These are phyloP conservation scores for Meloidogyne chitwoodi DNA, from an alignment of 1,140 invertebrate genomes.

Conservation along the genomic window DNA sequence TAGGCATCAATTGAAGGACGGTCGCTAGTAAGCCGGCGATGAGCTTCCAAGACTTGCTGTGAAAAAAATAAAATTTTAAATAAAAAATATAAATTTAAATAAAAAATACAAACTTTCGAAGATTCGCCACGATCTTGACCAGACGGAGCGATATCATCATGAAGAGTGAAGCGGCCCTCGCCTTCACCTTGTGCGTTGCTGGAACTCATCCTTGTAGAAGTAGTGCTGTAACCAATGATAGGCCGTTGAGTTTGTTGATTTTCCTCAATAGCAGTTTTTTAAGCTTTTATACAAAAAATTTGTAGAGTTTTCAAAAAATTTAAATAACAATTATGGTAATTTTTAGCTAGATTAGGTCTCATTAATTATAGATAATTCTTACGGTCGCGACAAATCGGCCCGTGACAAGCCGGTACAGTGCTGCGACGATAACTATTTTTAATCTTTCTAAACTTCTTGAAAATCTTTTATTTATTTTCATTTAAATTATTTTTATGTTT, in stretches of 20 bases:
- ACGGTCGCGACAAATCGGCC: no score
- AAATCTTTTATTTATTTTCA: no score
- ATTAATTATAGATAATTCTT: no score
- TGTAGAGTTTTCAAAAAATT: no score
- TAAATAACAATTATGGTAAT: no score
- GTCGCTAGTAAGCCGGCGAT: neutral
- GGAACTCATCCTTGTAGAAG: neutral
- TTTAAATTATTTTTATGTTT: neutral
- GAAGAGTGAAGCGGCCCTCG: neutral
- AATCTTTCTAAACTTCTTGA: no score
- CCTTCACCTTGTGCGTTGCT: neutral
- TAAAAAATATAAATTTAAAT: neutral
- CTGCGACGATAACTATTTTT: no score
- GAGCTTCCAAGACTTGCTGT: neutral
- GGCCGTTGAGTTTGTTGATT: neutral
- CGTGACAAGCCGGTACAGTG: no score
- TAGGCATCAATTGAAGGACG: neutral
- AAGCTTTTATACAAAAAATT: neutral
- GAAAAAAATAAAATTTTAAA: neutral
- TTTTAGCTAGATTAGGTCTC: no score
- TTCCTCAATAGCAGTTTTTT: neutral
- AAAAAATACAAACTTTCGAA: neutral
- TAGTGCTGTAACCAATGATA: neutral
- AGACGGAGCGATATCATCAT: neutral
- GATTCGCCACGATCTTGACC: neutral